A percentile compares a stretch with the other conserved stretches of the same genome.
phyloP scores from a whole-genome alignment of 2,797 vertebrate species.

The Hipposideros larvatus region DNA sequence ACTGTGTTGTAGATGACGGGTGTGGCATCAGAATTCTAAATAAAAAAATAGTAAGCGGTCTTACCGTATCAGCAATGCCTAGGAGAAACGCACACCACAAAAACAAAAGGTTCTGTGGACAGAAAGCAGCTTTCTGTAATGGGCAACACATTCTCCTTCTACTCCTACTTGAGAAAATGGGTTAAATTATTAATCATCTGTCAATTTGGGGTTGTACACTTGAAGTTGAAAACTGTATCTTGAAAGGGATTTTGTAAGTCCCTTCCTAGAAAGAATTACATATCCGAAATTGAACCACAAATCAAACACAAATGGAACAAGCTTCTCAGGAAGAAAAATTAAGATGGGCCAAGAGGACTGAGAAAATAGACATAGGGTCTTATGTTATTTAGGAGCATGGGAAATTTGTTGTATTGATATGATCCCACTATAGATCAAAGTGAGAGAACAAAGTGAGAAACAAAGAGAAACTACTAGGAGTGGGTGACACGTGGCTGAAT shows the following conservation, averaged over 20 bases:
- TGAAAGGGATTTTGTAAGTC: background rate
- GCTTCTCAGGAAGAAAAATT: slow-evolving; percentile 15
- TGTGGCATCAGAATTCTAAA: background rate
- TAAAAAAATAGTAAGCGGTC: background rate
- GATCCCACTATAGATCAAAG: background rate
- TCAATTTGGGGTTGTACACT: background rate
- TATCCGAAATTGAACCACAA: slow-evolving; percentile 38
- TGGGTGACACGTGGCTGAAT: background rate
- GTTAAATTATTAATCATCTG: slow-evolving; percentile 10
- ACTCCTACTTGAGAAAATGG: background rate
- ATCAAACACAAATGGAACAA: slow-evolving; percentile 31
- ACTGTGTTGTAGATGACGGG: background rate
- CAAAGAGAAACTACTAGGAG: background rate
- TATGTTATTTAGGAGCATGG: background rate
- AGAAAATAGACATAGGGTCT: background rate
- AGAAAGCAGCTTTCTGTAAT: background rate
- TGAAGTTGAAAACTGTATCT: slow-evolving; percentile 11
- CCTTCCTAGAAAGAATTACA: background rate
- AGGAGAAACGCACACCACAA: background rate
- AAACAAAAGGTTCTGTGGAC: background rate
- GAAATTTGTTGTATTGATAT: background rate
- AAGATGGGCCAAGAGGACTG: background rate
- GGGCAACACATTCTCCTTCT: background rate
- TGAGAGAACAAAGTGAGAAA: slow-evolving; percentile 4
- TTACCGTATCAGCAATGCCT: background rate